Evolutionary conservation across 2,888 invertebrate species (phyloP).

Genomic region (Mantis religiosa): DNA sequence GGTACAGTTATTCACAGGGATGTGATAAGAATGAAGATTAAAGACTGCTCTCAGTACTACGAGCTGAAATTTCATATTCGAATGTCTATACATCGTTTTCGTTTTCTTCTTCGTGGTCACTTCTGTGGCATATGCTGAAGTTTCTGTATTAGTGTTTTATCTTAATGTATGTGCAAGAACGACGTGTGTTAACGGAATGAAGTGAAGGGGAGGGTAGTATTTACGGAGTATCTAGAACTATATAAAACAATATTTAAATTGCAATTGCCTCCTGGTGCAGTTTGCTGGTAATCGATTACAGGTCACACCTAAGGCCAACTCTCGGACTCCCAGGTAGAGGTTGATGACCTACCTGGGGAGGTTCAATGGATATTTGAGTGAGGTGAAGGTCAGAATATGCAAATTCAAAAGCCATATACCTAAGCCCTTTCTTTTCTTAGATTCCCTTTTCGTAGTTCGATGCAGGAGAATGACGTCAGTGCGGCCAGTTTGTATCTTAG

Average conservation of each 20-base stretch:
- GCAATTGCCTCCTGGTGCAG: not conserved
- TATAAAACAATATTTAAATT: not conserved
- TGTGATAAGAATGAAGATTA: too few relatives aligned
- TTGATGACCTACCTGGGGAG: not conserved
- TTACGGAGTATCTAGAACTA: too few relatives aligned
- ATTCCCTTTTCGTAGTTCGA: not conserved
- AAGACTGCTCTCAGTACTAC: too few relatives aligned
- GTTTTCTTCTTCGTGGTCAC: too few relatives aligned
- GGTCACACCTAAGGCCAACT: not conserved
- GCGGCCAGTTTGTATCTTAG: constrained; percentile 7
- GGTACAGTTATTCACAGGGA: too few relatives aligned
- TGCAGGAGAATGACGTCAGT: constrained; percentile 9
- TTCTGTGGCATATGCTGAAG: too few relatives aligned
- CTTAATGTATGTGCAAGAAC: too few relatives aligned
- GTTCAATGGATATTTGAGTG: not conserved
- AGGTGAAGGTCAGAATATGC: constrained; percentile 16
- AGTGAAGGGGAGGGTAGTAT: too few relatives aligned
- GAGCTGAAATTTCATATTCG: too few relatives aligned
- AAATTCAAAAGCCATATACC: not conserved
- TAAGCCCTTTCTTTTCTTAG: not conserved
- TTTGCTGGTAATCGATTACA: not conserved
- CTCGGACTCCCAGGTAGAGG: not conserved
- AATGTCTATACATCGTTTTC: too few relatives aligned
- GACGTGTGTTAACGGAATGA: too few relatives aligned
- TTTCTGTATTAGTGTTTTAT: too few relatives aligned